Evolutionary conservation across 2,888 invertebrate genomes (phyloP).

Genomic region (Stictocephala bisonia): DNA sequence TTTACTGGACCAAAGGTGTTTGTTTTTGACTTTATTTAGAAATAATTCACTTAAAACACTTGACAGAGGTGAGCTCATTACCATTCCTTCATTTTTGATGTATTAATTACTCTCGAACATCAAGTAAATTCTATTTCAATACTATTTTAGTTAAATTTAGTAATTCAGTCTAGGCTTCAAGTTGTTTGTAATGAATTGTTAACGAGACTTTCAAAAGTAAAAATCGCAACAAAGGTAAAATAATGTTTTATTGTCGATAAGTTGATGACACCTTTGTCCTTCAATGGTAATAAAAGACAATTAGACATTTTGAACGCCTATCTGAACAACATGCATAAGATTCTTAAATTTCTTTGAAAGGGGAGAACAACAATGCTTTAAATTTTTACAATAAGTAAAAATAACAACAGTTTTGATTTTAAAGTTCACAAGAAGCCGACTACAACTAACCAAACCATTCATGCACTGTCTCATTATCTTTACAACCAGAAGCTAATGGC

Average conservation of each 20-base stretch:
- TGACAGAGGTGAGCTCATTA: too few relatives aligned
- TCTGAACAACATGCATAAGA: not conserved
- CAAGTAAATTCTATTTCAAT: too few relatives aligned
- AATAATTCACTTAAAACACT: too few relatives aligned
- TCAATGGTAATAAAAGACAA: conserved; percentile 1
- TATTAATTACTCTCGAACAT: too few relatives aligned
- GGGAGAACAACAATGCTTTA: not conserved
- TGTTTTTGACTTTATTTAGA: too few relatives aligned
- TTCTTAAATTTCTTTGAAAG: not conserved
- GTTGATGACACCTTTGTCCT: not conserved
- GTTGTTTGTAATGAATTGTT: too few relatives aligned
- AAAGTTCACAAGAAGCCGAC: not conserved
- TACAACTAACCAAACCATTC: not conserved
- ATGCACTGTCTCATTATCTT: not conserved
- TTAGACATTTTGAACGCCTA: not conserved
- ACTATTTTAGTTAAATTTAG: too few relatives aligned
- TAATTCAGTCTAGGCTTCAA: too few relatives aligned
- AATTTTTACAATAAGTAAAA: not conserved
- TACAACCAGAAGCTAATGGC: not conserved
- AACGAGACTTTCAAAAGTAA: too few relatives aligned
- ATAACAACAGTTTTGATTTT: not conserved
- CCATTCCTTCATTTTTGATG: too few relatives aligned
- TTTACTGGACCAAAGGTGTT: too few relatives aligned
- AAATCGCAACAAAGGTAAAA: not conserved
- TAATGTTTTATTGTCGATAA: not conserved